phyloP scores from a whole-genome alignment of 2,888 invertebrate genomes.

The Eledona agricola region DNA sequence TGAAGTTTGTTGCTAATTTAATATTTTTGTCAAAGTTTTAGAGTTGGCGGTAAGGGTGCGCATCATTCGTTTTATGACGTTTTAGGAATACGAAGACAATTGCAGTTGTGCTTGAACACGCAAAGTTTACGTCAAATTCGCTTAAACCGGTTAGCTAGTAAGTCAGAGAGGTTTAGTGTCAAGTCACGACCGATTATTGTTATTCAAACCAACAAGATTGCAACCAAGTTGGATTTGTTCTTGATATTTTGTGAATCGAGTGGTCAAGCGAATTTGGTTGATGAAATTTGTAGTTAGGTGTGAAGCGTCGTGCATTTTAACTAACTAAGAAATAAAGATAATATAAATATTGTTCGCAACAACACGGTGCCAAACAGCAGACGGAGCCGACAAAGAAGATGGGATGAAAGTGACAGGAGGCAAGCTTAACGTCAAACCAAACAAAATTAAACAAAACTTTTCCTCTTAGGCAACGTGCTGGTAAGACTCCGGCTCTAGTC shows the following conservation, averaged over 20 bases:
- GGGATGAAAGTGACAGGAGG: constrained; percentile 64
- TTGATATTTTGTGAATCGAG: too few relatives aligned
- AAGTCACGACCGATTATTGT: too few relatives aligned
- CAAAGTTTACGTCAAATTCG: background rate
- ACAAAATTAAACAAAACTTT: constrained; percentile 65
- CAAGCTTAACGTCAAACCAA: constrained; percentile 64
- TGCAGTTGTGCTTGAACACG: too few relatives aligned
- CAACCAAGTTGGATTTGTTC: too few relatives aligned
- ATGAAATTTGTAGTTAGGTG: constrained; percentile 18
- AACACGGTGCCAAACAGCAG: constrained; percentile 59
- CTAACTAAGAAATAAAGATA: constrained; percentile 59
- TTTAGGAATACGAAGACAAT: too few relatives aligned
- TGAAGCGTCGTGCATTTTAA: constrained; percentile 57
- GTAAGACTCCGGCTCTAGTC: constrained; percentile 58
- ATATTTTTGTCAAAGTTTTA: too few relatives aligned
- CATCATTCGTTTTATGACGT: too few relatives aligned
- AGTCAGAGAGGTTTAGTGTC: too few relatives aligned
- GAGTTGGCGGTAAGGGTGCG: too few relatives aligned
- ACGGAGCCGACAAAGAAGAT: constrained; percentile 54
- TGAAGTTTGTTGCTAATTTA: too few relatives aligned
- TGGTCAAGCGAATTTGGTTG: background rate
- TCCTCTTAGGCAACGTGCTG: constrained; percentile 62
- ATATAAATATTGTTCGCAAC: constrained; percentile 59
- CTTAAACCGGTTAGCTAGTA: too few relatives aligned
- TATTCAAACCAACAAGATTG: too few relatives aligned